Base-by-base conservation (phyloP, 1,140 invertebrate species). In the Latrodectus geometricus region DNA sequence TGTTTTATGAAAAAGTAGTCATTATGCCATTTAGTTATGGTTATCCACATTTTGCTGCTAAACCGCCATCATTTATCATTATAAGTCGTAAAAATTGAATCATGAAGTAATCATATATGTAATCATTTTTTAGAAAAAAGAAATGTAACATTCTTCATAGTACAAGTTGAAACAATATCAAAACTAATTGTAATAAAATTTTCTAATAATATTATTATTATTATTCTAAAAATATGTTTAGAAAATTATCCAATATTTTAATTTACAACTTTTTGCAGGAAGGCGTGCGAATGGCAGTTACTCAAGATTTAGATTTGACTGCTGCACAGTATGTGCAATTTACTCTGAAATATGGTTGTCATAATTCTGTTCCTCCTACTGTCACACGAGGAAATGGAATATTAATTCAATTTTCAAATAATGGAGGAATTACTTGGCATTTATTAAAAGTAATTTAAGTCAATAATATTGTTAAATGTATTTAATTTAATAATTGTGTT, bases 351-450 rank as follows among this genome's bases (percentile, higher is more conserved):
- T 91, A 91, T 88, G 91, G 91, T 1, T 92, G 91, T 87, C 88
- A 89, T 35, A 86, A 87, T 14, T 86, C 89, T 21, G 79, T 87
- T 8, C 70, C 88, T 0, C 61, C 86, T 23, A 89, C 88, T 23
- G 91, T 91, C 89, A 90, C 91, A 20, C 86, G 90, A 11, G 87
- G 89, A 21, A 89, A 91, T 87, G 91, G 90, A 77, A 90, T 92
- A 20, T 86, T 92, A 21, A 88, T 92, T 9, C 92, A 92, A 88
- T 92, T 91, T 79, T 92, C 92, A 20, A 91, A 78, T 49, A 92
- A 92, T 89, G 92, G 92, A 15, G 92, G 92, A 17, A 92, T 92
- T 56, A 90, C 90, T 4, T 92, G 92, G 92, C 89, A 91, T 72
- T 89, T 92, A 2, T 82, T 90, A 23, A 89, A 90, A 88, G 90